Evolutionary conservation across 2,888 invertebrate species (phyloP).

Genomic region (Fragum sueziense): DNA sequence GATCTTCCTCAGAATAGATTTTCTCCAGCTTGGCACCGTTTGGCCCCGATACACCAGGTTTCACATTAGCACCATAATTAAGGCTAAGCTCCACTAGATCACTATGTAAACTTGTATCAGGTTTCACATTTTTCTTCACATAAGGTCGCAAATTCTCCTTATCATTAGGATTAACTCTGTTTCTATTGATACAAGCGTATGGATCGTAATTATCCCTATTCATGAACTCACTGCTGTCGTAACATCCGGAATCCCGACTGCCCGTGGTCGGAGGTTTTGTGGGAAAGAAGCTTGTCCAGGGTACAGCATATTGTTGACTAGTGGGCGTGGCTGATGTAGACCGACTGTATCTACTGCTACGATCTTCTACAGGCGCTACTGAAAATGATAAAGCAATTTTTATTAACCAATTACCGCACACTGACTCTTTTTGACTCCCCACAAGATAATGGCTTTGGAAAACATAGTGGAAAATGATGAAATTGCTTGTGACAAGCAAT

Average conservation of each 20-base stretch:
- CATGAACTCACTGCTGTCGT: slow-evolving; percentile 79
- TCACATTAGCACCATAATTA: slow-evolving; percentile 49
- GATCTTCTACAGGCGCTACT: slow-evolving; percentile 17
- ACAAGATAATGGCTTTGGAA: too few relatives aligned
- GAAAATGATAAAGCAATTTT: too few relatives aligned
- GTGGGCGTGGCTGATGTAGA: slow-evolving; percentile 64
- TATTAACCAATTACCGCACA: too few relatives aligned
- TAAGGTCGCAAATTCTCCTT: slow-evolving; percentile 51
- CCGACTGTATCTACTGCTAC: slow-evolving; percentile 29
- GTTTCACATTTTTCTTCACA: slow-evolving; percentile 32
- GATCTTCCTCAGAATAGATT: slow-evolving; percentile 72
- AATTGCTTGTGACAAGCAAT: too few relatives aligned
- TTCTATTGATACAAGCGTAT: slow-evolving; percentile 39
- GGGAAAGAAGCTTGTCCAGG: slow-evolving; percentile 62
- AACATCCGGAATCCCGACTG: slow-evolving; percentile 82
- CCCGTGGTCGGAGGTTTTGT: slow-evolving; percentile 59
- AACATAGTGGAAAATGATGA: too few relatives aligned
- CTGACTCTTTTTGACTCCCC: too few relatives aligned
- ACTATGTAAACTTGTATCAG: slow-evolving; percentile 11
- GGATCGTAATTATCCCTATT: slow-evolving; percentile 63
- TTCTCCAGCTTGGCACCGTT: slow-evolving; percentile 49
- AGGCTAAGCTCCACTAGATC: slow-evolving; percentile 30
- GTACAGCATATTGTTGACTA: slow-evolving; percentile 56
- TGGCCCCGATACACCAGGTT: slow-evolving; percentile 26
- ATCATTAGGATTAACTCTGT: slow-evolving; percentile 33